Conservation (phyloP, 2,113 vertebrate genomes). For the Ciconia maguari region DNA sequence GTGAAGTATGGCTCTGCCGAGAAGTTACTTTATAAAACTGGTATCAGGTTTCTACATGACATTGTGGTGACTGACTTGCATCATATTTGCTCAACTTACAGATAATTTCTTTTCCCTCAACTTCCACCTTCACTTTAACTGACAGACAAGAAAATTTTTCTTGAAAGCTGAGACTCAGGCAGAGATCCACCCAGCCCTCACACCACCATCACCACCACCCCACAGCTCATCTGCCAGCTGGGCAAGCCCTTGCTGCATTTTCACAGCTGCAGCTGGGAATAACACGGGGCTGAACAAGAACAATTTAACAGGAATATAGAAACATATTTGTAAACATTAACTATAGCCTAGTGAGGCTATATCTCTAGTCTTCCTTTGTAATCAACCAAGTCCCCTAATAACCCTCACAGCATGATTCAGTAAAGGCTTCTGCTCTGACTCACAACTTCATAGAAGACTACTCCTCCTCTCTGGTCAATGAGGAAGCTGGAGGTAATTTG, state of each 20-base stretch:
- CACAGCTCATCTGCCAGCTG: background rate
- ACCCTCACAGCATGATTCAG: background rate
- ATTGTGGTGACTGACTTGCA: background rate
- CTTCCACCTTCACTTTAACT: background rate
- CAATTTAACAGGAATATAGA: background rate
- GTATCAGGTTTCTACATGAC: background rate
- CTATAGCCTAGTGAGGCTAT: background rate
- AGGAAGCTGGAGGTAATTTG: background rate
- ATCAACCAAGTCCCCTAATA: background rate
- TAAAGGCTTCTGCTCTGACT: background rate
- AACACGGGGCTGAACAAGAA: accelerated
- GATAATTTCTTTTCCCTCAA: background rate
- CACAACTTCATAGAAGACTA: background rate
- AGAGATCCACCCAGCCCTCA: background rate
- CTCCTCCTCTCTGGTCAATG: background rate
- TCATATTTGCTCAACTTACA: background rate
- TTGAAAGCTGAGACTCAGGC: background rate
- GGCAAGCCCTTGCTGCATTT: background rate
- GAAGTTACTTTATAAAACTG: background rate
- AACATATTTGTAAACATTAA: background rate
- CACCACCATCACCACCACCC: too few relatives aligned
- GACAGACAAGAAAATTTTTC: background rate
- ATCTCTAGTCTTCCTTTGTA: background rate
- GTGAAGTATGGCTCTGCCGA: background rate
- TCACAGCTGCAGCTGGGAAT: background rate